Evolutionary conservation across 2,888 invertebrate genomes (phyloP), one percentile per base, ranked within the genome.

Genomic region (Agapostemon virescens): DNA sequence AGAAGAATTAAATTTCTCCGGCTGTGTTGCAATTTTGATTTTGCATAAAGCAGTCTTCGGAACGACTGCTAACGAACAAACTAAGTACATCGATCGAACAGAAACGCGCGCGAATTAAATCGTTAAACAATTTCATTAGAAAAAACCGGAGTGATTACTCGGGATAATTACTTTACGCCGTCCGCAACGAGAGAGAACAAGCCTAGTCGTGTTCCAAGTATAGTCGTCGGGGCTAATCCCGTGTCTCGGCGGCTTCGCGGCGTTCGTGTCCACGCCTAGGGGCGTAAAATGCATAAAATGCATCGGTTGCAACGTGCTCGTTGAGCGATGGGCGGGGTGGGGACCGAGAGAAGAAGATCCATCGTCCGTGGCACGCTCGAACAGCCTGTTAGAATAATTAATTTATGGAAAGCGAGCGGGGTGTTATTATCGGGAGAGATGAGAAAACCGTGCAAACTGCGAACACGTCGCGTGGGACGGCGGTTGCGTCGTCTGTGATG

Each of bases 361-460:
- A 63, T 69, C 61, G 52, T 58, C 23, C 30, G 23, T 6, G 36
- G 55, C 30, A 52, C 69, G 66, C 55, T 66, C 66, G 69, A 40
- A 23, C 40, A 23, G 40, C 26, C 69, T 30, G 36, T 63, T 68
- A 71, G 64, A 70, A 63, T 66, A 71, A 81, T 79, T 63, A 79
- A 71, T 69, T 64, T 81, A 81, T 79, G 81, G 74, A 79, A 79
- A 81, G 64, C 71, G 38, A 30, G 58, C 76, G 49, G 45, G n/a
- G 13, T 26, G 20, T 55, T 45, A 67, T 78, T 74, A 74, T 74
- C 79, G 74, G 49, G n/a, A 66, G 70, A 20, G 11, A 17, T 15
- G 55, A 49, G 38, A 26, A 61, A 61, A 42, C 71, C n/a, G 42
- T 26, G 52, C 26, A 52, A n/a, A 70, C 74, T n/a, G n/a, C n/a